phyloP scores from a whole-genome alignment of 2,113 vertebrate genomes.

The Tylochromis polylepis region DNA sequence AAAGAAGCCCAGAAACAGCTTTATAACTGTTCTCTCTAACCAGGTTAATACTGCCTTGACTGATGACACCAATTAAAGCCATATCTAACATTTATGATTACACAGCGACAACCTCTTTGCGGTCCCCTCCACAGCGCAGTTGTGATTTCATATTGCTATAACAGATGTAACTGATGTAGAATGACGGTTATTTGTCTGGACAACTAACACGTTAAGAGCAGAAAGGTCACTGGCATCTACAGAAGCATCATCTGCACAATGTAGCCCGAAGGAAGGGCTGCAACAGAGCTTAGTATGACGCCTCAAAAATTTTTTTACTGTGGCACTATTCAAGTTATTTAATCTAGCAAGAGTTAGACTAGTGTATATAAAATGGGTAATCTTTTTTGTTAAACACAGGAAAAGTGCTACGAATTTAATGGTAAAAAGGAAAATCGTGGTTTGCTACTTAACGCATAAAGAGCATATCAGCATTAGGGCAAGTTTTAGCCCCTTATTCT shows the following conservation, averaged over 20 bases:
- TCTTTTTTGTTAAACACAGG: not conserved
- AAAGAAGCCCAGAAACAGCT: not conserved
- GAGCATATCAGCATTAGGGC: not conserved
- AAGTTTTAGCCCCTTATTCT: not conserved
- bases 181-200: slow-evolving; percentile 53
- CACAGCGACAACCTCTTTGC: not conserved
- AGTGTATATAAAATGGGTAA: not conserved
- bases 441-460: not conserved
- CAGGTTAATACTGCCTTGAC: slow-evolving; percentile 36
- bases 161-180: slow-evolving; percentile 33
- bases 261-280: slow-evolving; percentile 1
- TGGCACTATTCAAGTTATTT: not conserved
- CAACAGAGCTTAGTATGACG: not conserved
- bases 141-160: not conserved
- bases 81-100: slow-evolving; percentile 34
- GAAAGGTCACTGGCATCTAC: slow-evolving; percentile 18
- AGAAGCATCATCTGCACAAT: slow-evolving; percentile 14
- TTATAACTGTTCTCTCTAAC: slow-evolving; percentile 12
- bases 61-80: slow-evolving; percentile 50
- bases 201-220: slow-evolving; percentile 44
- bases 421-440: not conserved
- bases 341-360: not conserved
- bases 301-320: not conserved
- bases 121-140: not conserved
- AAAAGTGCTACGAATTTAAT: not conserved